phyloP scores from a whole-genome alignment of 2,888 invertebrate genomes.

The Ophioninae sp. region DNA sequence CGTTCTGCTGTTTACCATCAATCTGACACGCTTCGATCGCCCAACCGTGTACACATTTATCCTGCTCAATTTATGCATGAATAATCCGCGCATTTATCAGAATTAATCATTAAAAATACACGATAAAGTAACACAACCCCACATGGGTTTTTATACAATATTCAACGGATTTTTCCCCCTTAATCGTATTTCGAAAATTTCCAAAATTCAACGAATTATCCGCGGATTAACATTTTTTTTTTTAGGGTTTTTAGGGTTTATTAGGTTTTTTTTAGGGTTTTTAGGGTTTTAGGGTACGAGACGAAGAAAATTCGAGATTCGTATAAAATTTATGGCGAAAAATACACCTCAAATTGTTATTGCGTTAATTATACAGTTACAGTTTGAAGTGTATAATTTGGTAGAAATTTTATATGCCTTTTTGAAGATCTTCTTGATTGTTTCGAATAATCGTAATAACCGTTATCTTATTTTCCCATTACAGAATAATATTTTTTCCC shows the following conservation, averaged over 20 bases:
- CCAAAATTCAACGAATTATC: too few relatives aligned
- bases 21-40: not conserved
- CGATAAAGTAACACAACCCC: not conserved
- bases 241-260: too few relatives aligned
- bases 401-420: too few relatives aligned
- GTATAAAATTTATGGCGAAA: not conserved
- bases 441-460: too few relatives aligned
- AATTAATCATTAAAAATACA: not conserved
- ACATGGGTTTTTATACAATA: not conserved
- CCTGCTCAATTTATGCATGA: not conserved
- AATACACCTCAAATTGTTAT: not conserved
- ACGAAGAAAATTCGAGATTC: not conserved
- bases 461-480: too few relatives aligned
- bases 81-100: not conserved
- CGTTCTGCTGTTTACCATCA: not conserved
- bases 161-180: not conserved
- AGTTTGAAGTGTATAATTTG: too few relatives aligned
- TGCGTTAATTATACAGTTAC: too few relatives aligned
- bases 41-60: conserved; percentile 2
- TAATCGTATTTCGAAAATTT: not conserved
- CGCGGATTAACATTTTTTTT: too few relatives aligned
- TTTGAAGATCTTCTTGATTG: too few relatives aligned
- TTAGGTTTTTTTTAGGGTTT: too few relatives aligned
- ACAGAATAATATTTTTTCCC: too few relatives aligned
- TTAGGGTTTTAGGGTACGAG: too few relatives aligned